Conservation (phyloP, 2,888 invertebrate genomes). For the Ommatoiulus sabulosus region DNA sequence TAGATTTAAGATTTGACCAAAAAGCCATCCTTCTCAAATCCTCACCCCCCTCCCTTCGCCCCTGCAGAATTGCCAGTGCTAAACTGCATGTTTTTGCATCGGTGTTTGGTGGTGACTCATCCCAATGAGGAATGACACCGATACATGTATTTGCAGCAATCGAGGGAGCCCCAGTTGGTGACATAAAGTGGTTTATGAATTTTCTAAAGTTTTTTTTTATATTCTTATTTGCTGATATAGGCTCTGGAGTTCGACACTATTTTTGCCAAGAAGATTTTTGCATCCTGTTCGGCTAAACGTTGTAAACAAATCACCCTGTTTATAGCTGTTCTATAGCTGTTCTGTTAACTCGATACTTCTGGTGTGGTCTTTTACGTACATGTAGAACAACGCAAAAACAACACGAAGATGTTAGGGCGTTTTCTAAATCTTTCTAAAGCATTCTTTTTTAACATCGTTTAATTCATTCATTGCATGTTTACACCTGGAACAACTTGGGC, state of each 20-base stretch:
- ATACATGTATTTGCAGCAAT: constrained; percentile 4
- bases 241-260: neutral
- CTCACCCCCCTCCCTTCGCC: neutral
- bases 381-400: no score
- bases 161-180: neutral
- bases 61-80: neutral
- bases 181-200: neutral
- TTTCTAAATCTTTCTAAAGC: no score
- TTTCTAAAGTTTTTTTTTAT: neutral
- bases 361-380: neutral
- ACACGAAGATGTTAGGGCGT: no score
- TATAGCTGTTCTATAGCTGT: neutral
- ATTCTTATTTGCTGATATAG: neutral
- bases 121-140: neutral
- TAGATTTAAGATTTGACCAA: constrained; percentile 36
- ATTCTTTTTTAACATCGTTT: no score
- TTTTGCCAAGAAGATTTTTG: neutral
- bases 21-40: constrained; percentile 30
- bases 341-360: neutral
- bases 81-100: neutral
- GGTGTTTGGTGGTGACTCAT: neutral
- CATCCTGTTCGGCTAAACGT: neutral
- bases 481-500: no score
- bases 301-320: neutral
- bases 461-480: no score